phyloP scores from a whole-genome alignment of 2,888 invertebrate species.

The Tetrapedia diversipes region DNA sequence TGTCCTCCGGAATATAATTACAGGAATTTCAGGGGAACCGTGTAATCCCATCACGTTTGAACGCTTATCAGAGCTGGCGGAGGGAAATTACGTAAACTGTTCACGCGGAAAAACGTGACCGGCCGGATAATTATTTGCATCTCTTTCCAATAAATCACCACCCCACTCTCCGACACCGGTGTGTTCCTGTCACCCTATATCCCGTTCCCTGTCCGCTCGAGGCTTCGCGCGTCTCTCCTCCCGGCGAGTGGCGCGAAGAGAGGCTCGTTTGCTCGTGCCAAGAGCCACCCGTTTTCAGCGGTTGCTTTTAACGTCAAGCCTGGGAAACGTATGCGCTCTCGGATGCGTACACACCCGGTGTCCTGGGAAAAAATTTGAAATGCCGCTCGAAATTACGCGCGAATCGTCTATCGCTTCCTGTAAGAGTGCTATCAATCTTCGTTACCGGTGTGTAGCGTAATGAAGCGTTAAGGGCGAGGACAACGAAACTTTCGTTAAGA shows the following conservation, averaged over 20 bases:
- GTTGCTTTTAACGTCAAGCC: conserved; percentile 37
- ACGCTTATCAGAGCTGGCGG: background rate
- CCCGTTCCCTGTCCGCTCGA: background rate
- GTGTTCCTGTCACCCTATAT: conserved; percentile 6
- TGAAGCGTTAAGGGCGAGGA: no score
- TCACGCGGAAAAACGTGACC: conserved; percentile 16
- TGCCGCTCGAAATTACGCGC: no score
- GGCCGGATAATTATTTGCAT: conserved; percentile 49
- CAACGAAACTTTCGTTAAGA: no score
- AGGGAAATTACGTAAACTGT: conserved; percentile 29
- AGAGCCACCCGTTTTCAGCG: conserved; percentile 23
- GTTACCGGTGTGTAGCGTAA: no score
- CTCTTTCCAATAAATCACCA: conserved; percentile 34
- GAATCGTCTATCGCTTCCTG: no score
- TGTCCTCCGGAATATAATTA: conserved; percentile 18
- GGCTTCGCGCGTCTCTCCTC: conserved; percentile 5
- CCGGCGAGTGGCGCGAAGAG: conserved; percentile 10
- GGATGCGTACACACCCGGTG: background rate
- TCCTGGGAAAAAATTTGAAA: background rate
- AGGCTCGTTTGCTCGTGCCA: conserved; percentile 21
- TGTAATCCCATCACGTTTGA: conserved; percentile 15
- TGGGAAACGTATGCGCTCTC: background rate
- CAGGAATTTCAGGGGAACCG: background rate
- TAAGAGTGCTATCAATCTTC: no score
- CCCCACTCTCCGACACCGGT: background rate